Conservation (phyloP, 2,113 vertebrate genomes). For the Anthoscopus minutus region DNA sequence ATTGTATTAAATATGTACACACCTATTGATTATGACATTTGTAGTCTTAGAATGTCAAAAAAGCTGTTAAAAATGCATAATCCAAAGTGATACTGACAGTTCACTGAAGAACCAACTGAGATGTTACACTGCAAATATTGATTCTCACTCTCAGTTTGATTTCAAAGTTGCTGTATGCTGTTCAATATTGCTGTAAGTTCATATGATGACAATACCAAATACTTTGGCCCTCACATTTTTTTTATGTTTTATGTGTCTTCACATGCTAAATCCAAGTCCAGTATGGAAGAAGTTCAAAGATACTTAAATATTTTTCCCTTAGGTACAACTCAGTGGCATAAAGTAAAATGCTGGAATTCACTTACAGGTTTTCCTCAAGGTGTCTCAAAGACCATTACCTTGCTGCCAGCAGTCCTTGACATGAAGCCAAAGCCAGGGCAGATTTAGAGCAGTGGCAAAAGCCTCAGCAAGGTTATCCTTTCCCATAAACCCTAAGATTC, state of each 20-base stretch:
- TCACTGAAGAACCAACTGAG: accelerated
- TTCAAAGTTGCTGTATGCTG: neutral
- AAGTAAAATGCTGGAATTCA: neutral
- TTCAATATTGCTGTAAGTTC: neutral
- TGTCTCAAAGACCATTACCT: neutral
- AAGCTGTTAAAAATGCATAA: neutral
- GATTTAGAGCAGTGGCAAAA: neutral
- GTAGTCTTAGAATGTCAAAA: neutral
- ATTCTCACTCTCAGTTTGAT: neutral
- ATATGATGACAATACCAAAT: neutral
- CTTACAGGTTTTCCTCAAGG: neutral
- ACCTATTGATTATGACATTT: neutral
- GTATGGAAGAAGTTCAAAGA: neutral
- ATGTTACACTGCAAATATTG: neutral
- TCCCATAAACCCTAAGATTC: neutral
- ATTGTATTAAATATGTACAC: neutral
- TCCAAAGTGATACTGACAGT: neutral
- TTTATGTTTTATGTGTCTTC: neutral
- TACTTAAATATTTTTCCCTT: neutral
- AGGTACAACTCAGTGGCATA: neutral
- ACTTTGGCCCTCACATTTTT: neutral
- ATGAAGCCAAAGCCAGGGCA: neutral
- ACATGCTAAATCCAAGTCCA: neutral
- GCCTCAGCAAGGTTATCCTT: neutral
- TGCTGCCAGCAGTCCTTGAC: neutral